Conservation (phyloP, 2,888 invertebrate genomes). For the Erebia aethiops region DNA sequence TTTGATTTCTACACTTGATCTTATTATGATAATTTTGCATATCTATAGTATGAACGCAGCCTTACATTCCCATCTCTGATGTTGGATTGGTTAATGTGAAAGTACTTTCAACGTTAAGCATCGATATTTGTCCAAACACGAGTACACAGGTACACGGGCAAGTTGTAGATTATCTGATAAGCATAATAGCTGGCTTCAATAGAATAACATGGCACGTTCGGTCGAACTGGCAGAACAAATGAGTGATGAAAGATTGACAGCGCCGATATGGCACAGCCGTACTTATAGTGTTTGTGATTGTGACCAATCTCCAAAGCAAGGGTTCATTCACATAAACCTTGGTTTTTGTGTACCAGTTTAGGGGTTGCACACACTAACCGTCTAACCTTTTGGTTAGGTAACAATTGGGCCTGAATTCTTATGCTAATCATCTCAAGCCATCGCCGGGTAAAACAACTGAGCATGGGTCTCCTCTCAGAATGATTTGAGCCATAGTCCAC, state of each 20-base stretch:
- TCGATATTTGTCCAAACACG: slow-evolving; percentile 36
- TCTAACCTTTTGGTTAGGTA: background rate
- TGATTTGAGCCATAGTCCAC: too few relatives aligned
- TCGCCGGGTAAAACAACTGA: too few relatives aligned
- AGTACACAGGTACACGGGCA: slow-evolving; percentile 37
- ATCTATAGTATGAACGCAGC: background rate
- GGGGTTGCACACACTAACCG: background rate
- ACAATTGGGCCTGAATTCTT: background rate
- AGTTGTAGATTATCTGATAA: slow-evolving; percentile 45
- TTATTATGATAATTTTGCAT: background rate
- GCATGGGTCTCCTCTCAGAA: too few relatives aligned
- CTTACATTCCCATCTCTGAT: background rate
- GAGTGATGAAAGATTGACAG: slow-evolving; percentile 49
- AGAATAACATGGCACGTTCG: slow-evolving; percentile 45
- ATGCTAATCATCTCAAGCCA: too few relatives aligned
- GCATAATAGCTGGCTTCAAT: slow-evolving; percentile 43
- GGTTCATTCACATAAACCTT: slow-evolving; percentile 29
- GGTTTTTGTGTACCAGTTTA: background rate
- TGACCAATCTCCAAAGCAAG: slow-evolving; percentile 35
- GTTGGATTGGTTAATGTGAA: background rate
- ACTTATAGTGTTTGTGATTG: slow-evolving; percentile 38
- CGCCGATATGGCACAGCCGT: slow-evolving; percentile 35
- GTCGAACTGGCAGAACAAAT: slow-evolving; percentile 45
- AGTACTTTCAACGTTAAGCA: slow-evolving; percentile 16
- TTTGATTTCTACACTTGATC: background rate